Percentiles rank a stretch among this genome's conserved stretches.
Conservation (phyloP, 92 coral and sea anemone genomes). For the Porites cylindrica region DNA sequence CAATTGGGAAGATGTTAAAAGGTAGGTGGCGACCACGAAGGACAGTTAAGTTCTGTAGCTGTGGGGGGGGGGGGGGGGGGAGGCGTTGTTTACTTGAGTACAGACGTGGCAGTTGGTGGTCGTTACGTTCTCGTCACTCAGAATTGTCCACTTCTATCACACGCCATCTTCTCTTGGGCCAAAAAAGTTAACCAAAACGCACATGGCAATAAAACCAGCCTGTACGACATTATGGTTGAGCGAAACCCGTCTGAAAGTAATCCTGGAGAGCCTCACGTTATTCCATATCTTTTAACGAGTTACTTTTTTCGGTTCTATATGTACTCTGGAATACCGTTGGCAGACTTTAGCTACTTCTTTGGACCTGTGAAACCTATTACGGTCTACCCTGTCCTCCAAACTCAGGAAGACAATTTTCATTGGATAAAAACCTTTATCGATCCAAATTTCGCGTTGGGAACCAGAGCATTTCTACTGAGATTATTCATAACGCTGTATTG, state of each 20-base stretch:
- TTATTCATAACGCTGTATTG: conserved; percentile 60
- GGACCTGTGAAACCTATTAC: conserved; percentile 34
- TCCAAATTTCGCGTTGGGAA: conserved; percentile 56
- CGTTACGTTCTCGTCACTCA: conserved; percentile 57
- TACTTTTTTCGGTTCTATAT: conserved; percentile 85
- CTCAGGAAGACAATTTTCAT: conserved; percentile 86
- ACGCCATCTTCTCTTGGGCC: conserved; percentile 66
- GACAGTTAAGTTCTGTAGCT: conserved; percentile 82
- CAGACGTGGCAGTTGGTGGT: conserved; percentile 82
- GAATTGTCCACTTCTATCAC: conserved; percentile 65
- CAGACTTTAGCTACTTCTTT: conserved; percentile 87
- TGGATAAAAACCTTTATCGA: conserved; percentile 90
- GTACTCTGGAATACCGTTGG: conserved; percentile 82
- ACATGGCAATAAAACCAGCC: conserved; percentile 41
- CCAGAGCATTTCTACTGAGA: conserved; percentile 5
- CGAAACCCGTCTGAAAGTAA: conserved; percentile 51
- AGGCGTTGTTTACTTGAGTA: conserved; percentile 80
- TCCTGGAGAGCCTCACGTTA: conserved; percentile 67
- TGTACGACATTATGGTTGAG: conserved; percentile 84
- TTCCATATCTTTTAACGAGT: conserved; percentile 63
- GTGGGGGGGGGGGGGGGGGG: conserved; percentile 89
- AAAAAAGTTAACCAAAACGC: conserved; percentile 76
- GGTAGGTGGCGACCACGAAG: conserved; percentile 84
- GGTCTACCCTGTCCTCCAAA: conserved; percentile 91
- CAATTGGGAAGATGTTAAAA: conserved; percentile 60